Conservation (phyloP, 1,140 invertebrate species). For the Drosophila equinoxialis region DNA sequence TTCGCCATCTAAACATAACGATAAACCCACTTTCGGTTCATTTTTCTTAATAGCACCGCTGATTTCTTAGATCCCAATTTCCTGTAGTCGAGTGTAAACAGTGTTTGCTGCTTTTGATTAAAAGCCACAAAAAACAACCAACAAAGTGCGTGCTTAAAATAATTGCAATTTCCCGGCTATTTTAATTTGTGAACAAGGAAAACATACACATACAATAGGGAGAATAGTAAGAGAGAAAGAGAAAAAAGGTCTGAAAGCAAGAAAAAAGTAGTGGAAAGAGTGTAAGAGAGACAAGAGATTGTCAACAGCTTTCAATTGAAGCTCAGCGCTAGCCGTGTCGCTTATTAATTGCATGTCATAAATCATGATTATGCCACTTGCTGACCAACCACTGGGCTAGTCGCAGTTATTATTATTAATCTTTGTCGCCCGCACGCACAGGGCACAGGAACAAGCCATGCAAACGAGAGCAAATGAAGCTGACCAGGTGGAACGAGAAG, state of each 20-base stretch:
- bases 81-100: slow-evolving; percentile 12
- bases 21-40: no score
- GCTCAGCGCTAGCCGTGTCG: slow-evolving; percentile 59
- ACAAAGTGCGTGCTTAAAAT: slow-evolving; percentile 71
- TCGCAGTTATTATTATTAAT: slow-evolving; percentile 81
- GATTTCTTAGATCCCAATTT: not conserved
- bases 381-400: slow-evolving; percentile 77
- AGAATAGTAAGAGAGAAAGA: not conserved
- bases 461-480: slow-evolving; percentile 10
- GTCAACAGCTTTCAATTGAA: slow-evolving; percentile 73
- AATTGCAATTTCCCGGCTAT: slow-evolving; percentile 51
- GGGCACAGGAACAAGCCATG: slow-evolving; percentile 3
- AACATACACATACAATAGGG: not conserved
- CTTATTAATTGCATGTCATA: slow-evolving; percentile 80
- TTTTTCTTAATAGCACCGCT: no score
- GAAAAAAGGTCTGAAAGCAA: not conserved
- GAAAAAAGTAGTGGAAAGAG: no score
- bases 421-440: slow-evolving; percentile 71
- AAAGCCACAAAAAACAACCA: slow-evolving; percentile 46
- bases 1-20: no score
- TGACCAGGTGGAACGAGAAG: slow-evolving; percentile 30
- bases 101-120: slow-evolving; percentile 33
- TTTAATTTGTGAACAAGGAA: slow-evolving; percentile 19
- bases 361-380: slow-evolving; percentile 81
- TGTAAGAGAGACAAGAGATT: slow-evolving; percentile 31